Percentiles rank a stretch among this genome's conserved stretches.
Conservation (phyloP, 37 sponge, comb jelly and placozoan species). For the Chondrosia reniformis region DNA sequence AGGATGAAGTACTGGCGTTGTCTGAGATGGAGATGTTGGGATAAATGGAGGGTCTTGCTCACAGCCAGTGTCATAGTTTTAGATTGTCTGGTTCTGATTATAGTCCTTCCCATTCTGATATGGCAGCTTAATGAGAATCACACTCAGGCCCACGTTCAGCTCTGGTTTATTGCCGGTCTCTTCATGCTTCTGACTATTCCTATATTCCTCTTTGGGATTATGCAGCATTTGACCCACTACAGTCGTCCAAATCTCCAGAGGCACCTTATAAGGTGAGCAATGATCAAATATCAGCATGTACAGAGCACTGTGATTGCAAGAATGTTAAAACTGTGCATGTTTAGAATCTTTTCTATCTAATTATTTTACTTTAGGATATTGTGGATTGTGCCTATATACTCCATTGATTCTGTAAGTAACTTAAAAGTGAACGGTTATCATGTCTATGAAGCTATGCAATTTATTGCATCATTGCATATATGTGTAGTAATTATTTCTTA, state of each 20-base stretch:
- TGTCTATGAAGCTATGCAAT: neutral
- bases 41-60: slow-evolving; percentile 45
- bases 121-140: slow-evolving; percentile 39
- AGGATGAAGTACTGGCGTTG: neutral
- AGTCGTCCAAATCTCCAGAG: slow-evolving; percentile 83
- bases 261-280: slow-evolving; percentile 74
- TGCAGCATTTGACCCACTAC: slow-evolving; percentile 83
- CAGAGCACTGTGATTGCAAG: neutral
- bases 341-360: neutral
- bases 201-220: slow-evolving; percentile 60
- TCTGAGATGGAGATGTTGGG: slow-evolving; percentile 44
- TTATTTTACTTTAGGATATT: slow-evolving; percentile 50
- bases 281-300: neutral
- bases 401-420: slow-evolving; percentile 73
- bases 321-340: slow-evolving; percentile 8
- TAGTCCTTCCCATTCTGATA: slow-evolving; percentile 61
- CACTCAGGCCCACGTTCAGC: slow-evolving; percentile 35
- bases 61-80: slow-evolving; percentile 18
- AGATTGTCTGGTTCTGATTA: slow-evolving; percentile 39
- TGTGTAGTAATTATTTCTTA: too few species aligned
- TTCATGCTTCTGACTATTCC: slow-evolving; percentile 85
- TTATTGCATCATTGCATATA: neutral
- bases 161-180: slow-evolving; percentile 90
- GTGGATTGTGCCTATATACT: slow-evolving; percentile 89
- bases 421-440: neutral